phyloP scores from a whole-genome alignment of 2,797 vertebrate species.

The Arctocebus calabarensis region DNA sequence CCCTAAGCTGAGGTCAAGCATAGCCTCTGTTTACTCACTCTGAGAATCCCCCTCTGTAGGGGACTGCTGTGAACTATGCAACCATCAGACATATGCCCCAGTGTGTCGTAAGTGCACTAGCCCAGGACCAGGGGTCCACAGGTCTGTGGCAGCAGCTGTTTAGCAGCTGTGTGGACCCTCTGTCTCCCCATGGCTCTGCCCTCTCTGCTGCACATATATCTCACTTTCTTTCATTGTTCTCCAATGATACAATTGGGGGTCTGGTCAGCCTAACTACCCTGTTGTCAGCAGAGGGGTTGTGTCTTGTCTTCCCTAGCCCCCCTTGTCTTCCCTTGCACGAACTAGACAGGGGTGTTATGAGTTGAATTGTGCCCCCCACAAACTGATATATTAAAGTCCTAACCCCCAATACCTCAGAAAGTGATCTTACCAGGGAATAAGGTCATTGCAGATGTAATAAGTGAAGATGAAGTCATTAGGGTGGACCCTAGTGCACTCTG shows the following conservation, averaged over 20 bases:
- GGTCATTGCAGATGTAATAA: neutral
- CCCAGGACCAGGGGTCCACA: neutral
- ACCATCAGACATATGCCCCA: neutral
- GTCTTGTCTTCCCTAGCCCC: neutral
- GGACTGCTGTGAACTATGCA: neutral
- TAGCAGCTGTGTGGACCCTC: neutral
- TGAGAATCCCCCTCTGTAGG: neutral
- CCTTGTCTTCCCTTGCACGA: neutral
- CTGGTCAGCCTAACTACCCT: neutral
- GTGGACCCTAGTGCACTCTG: neutral
- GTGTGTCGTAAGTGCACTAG: neutral
- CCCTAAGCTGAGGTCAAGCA: neutral
- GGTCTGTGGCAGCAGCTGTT: neutral
- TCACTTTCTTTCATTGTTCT: neutral
- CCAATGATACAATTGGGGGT: neutral
- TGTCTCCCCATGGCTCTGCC: neutral
- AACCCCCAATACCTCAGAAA: neutral
- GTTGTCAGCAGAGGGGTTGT: neutral
- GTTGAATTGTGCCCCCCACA: neutral
- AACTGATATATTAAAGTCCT: neutral
- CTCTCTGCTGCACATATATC: neutral
- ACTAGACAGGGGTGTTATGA: neutral
- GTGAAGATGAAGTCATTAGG: neutral
- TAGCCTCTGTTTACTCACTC: neutral
- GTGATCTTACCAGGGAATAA: conserved; percentile 36